A percentile compares a stretch with the other conserved stretches of the same genome.
phyloP scores from a whole-genome alignment of 2,113 vertebrate species.

The Sula dactylatra region DNA sequence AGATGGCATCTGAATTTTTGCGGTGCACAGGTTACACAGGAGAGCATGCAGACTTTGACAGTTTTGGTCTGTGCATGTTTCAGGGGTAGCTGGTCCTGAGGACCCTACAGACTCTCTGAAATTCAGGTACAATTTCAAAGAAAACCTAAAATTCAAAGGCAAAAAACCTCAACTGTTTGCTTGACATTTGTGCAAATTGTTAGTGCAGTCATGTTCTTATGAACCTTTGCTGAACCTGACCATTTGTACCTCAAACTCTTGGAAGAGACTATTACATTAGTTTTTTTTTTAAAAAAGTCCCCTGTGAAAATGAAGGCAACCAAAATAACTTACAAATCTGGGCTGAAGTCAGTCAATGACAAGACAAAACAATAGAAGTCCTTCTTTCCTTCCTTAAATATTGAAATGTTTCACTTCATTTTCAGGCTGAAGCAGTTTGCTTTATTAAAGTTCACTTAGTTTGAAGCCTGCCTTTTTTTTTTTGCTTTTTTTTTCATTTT shows the following conservation, averaged over 20 bases:
- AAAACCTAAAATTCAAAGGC: background rate
- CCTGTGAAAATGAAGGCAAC: slow-evolving; percentile 9
- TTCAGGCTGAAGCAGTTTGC: background rate
- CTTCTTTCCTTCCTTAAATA: background rate
- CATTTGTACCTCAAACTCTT: background rate
- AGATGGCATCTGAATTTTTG: slow-evolving; percentile 57
- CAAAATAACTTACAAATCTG: slow-evolving; percentile 5
- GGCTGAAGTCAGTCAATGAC: background rate
- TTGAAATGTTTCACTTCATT: background rate
- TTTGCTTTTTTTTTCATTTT: background rate
- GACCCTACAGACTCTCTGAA: background rate
- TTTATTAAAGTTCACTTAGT: background rate
- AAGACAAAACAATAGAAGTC: slow-evolving; percentile 6
- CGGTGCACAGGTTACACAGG: background rate
- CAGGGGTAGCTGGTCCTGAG: background rate
- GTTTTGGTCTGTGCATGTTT: background rate
- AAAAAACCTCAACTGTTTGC: background rate
- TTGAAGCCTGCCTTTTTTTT: background rate
- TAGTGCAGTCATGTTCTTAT: background rate
- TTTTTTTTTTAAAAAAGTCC: background rate
- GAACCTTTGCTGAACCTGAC: background rate
- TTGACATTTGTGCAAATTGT: background rate
- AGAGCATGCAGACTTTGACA: background rate
- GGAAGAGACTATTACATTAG: background rate
- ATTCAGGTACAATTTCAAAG: background rate